Conservation (phyloP, 2,888 invertebrate species). For the Amorpha juglandis region DNA sequence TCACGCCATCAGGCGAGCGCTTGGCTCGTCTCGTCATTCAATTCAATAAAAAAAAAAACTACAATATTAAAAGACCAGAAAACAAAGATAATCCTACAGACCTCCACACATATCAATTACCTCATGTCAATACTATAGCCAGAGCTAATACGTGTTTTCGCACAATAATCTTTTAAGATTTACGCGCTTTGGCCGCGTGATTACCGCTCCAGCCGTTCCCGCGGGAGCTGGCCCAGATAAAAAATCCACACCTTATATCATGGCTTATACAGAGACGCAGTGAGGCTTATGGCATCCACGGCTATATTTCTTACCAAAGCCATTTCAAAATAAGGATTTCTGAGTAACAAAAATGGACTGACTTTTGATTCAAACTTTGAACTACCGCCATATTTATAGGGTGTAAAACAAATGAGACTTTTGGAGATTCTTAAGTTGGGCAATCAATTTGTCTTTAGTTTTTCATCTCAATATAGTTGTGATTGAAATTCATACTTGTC, state of each 20-base stretch:
- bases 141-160: constrained; percentile 2
- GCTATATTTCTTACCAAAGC: not conserved
- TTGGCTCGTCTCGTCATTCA: too few relatives aligned
- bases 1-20: too few relatives aligned
- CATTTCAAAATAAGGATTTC: constrained; percentile 4
- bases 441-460: too few relatives aligned
- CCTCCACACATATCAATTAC: constrained; percentile 5
- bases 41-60: too few relatives aligned
- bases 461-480: too few relatives aligned
- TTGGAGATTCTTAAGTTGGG: too few relatives aligned
- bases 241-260: constrained; percentile 57
- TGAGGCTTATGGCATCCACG: constrained; percentile 27
- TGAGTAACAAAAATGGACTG: not conserved
- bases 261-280: constrained; percentile 42
- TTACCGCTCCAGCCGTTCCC: constrained; percentile 30
- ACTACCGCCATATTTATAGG: too few relatives aligned
- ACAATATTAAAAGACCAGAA: not conserved
- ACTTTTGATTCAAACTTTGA: not conserved
- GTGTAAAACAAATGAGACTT: too few relatives aligned
- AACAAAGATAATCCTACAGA: not conserved
- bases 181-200: constrained; percentile 16
- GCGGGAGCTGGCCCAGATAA: constrained; percentile 43
- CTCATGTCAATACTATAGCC: not conserved
- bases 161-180: constrained; percentile 21
- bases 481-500: too few relatives aligned